Evolutionary conservation across 1,140 invertebrate genomes (phyloP), one percentile per base, ranked within the genome.

Genomic region (Temnothorax curvispinosus): DNA sequence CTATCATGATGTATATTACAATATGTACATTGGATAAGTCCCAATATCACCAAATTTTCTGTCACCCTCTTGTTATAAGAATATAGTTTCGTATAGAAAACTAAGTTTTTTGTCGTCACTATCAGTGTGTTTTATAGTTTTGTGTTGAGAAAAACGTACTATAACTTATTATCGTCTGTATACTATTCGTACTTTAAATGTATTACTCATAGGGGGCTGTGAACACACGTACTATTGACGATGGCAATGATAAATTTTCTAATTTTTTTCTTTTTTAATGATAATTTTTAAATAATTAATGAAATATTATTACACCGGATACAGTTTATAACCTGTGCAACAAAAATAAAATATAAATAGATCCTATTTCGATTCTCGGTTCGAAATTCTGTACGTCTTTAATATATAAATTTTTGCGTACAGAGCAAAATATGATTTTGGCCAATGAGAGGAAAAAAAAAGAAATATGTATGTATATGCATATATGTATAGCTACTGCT

Each of bases 81-180:
- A 95, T 95, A 95, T 94, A 95, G 92, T 94, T 94, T 88, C 94
- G 91, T 91, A 94, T 95, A 95, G 93, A 95, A 95, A 95, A 95
- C 94, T 95, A 95, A 95, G 94, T 94, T 93, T 1, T 94, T 94
- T 91, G 88, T 94, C 88, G 88, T 94, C 93, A 93, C 91, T 93
- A 93, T 92, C 85, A 92, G 92, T 81, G 90, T 92, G 38, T 93
- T 89, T 93, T 90, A 90, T 88, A 92, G 85, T 87, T 91, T 91
- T 87, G 85, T 92, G 47, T 81, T 81, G 92, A 90, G 87, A 92
- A 92, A 93, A 92, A 90, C 87, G 89, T 91, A 92, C 88, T 91
- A 88, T 82, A 91, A 93, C 89, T 91, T 87, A 93, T 89, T 86
- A 78, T n/a, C 52, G 9, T 74, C 21, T 74, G 13, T 60, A 71